Conservation (phyloP, 1,140 invertebrate species). For the Tetraneura akinire region DNA sequence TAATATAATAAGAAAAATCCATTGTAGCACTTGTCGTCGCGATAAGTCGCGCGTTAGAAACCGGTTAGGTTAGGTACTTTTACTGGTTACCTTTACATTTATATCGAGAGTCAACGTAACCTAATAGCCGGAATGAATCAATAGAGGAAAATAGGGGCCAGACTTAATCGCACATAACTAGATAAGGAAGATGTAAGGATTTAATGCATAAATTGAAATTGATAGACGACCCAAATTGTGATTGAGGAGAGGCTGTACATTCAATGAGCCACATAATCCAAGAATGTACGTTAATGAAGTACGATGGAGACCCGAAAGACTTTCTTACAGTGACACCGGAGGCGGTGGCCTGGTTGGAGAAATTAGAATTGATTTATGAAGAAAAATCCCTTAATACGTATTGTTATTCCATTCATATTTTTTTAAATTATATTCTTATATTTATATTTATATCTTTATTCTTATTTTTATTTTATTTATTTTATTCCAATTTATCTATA, state of each 20-base stretch:
- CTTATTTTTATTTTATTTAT: neutral
- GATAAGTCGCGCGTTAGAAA: too few relatives aligned
- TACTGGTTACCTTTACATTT: too few relatives aligned
- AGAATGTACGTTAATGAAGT: constrained; percentile 25
- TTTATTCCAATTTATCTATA: constrained; percentile 15
- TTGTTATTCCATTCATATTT: neutral
- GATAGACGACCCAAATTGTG: neutral
- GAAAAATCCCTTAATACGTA: constrained; percentile 2
- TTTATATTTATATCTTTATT: neutral
- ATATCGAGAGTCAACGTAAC: neutral
- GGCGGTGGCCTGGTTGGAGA: constrained; percentile 1
- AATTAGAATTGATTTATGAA: constrained; percentile 15
- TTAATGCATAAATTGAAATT: constrained; percentile 19
- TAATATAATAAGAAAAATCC: too few relatives aligned
- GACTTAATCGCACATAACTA: constrained; percentile 2
- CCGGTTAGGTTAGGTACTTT: too few relatives aligned
- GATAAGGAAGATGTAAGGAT: neutral
- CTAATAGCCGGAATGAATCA: constrained; percentile 17
- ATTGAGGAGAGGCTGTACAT: neutral
- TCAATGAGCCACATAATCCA: neutral
- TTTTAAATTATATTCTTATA: too few relatives aligned
- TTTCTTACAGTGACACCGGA: constrained; percentile 1
- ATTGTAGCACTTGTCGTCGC: too few relatives aligned
- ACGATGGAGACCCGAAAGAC: constrained; percentile 6
- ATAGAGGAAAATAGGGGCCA: neutral